These are phyloP conservation scores for Corvus cornix DNA, from an alignment of 2,113 vertebrate species.

Conservation along the genomic window DNA sequence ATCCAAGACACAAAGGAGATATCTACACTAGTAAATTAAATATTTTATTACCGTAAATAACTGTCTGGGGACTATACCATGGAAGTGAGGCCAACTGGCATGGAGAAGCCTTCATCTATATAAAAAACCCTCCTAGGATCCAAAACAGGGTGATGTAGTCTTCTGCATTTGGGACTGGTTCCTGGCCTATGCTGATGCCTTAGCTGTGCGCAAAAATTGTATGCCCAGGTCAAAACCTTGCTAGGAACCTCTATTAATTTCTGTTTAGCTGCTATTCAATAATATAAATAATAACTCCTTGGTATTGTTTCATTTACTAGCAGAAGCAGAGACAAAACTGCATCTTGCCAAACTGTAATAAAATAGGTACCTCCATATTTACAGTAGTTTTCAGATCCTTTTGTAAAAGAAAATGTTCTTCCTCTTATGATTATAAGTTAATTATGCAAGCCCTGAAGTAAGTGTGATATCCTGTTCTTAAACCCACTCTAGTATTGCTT, in stretches of 20 bases:
- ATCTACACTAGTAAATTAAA: constrained; percentile 7
- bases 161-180: neutral
- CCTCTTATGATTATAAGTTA: neutral
- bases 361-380: neutral
- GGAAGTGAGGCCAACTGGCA: neutral
- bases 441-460: neutral
- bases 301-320: neutral
- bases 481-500: neutral
- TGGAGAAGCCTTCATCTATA: neutral
- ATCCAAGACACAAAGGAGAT: neutral
- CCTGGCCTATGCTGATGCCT: neutral
- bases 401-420: neutral
- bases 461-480: neutral
- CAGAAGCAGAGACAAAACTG: neutral
- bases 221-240: neutral
- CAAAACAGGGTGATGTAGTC: neutral
- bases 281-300: neutral
- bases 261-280: neutral
- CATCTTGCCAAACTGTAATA: neutral
- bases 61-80: neutral
- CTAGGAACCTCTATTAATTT: neutral
- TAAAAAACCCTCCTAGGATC: neutral
- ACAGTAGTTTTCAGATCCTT: neutral
- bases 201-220: neutral
- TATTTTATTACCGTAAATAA: constrained; percentile 47